A percentile compares a stretch with the other conserved stretches of the same genome.
These are phyloP conservation scores for Xenotilapia longispinis DNA, from an alignment of 2,113 vertebrate species.

Conservation along the genomic window DNA sequence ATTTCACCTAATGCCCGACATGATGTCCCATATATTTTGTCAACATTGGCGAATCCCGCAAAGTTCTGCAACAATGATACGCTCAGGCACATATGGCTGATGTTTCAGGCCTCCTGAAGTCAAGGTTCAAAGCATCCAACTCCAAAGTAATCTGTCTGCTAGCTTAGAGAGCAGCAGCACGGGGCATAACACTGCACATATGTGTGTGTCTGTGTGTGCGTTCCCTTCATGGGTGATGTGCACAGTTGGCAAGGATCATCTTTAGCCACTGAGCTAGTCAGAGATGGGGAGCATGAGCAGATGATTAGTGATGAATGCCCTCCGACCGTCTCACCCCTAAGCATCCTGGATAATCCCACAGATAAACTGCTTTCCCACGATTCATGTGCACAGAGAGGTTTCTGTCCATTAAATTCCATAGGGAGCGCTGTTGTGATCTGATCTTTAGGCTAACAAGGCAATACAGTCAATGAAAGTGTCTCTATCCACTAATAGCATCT, in stretches of 20 bases:
- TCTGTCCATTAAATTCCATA: constrained; percentile 18
- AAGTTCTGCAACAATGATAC: neutral
- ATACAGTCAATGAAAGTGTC: neutral
- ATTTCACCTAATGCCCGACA: neutral
- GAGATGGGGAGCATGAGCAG: constrained; percentile 50
- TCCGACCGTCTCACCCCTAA: constrained; percentile 47
- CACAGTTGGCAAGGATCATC: constrained; percentile 49
- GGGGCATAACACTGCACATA: neutral
- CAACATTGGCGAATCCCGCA: constrained; percentile 19
- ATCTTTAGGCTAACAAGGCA: neutral
- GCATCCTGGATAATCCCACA: constrained; percentile 55
- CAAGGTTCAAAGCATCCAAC: constrained; percentile 24
- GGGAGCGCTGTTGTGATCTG: neutral
- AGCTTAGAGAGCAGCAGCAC: constrained; percentile 26
- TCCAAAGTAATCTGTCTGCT: constrained; percentile 37
- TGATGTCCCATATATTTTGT: constrained; percentile 7
- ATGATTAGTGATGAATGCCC: constrained; percentile 61
- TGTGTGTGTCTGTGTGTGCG: neutral
- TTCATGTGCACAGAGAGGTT: constrained; percentile 26
- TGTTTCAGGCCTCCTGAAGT: neutral
- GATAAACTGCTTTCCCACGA: constrained; percentile 49
- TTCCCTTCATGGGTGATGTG: neutral
- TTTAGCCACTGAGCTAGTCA: constrained; percentile 43
- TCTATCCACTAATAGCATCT: neutral
- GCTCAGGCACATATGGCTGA: neutral